These are phyloP conservation scores for Psittacula derbiana DNA, from an alignment of 2,797 vertebrate species.

Conservation along the genomic window DNA sequence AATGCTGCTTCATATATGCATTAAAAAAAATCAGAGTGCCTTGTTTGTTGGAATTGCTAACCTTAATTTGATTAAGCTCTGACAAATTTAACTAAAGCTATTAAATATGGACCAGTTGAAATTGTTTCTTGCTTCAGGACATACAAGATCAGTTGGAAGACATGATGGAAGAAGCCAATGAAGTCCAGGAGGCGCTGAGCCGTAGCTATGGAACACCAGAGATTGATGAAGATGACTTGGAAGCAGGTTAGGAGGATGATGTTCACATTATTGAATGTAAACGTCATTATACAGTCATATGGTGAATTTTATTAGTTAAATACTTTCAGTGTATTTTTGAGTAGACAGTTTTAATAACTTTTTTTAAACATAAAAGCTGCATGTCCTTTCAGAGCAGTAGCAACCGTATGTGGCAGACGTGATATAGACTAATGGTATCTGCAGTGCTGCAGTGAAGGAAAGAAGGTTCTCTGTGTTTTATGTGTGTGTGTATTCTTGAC, in stretches of 20 bases:
- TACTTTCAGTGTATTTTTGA: background rate
- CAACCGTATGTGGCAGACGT: background rate
- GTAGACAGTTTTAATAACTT: background rate
- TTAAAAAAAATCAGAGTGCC: background rate
- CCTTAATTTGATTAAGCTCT: background rate
- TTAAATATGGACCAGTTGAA: background rate
- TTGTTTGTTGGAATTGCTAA: background rate
- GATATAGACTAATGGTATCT: background rate
- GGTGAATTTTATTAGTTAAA: background rate
- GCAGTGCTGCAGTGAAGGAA: background rate
- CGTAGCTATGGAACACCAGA: constrained; percentile 95
- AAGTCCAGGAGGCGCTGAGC: constrained; percentile 91
- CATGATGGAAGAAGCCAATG: constrained; percentile 98
- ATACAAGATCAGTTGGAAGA: constrained; percentile 95
- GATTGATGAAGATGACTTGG: constrained; percentile 94
- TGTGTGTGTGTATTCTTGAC: background rate
- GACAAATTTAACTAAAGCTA: background rate
- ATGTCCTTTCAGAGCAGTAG: background rate
- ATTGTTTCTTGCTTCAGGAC: constrained; percentile 76
- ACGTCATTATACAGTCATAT: background rate
- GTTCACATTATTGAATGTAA: background rate
- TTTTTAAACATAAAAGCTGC: background rate
- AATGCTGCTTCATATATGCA: background rate
- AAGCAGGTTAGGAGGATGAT: constrained; percentile 84
- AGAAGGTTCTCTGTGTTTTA: background rate